Conservation (phyloP, 2,888 invertebrate species). For the Eudemis profundana region DNA sequence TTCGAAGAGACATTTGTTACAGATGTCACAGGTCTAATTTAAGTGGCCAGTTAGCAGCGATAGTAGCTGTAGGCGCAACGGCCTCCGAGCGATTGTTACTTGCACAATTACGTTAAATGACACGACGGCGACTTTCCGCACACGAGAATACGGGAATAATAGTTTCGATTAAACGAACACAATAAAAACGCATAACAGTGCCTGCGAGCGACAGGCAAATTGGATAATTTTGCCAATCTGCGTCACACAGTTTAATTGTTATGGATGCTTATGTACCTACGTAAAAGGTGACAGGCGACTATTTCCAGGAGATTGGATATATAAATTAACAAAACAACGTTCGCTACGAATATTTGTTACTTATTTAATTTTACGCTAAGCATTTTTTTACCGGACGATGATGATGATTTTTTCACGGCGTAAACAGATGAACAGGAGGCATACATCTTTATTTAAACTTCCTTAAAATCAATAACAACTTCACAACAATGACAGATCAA, state of each 20-base stretch:
- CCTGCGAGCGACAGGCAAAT: constrained; percentile 49
- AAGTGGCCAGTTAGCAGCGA: constrained; percentile 56
- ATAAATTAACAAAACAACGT: too few relatives aligned
- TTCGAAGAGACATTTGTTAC: constrained; percentile 51
- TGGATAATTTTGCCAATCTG: constrained; percentile 51
- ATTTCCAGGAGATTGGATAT: too few relatives aligned
- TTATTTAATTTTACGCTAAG: too few relatives aligned
- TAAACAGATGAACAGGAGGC: too few relatives aligned
- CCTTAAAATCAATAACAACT: too few relatives aligned
- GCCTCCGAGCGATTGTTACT: constrained; percentile 64
- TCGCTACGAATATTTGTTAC: too few relatives aligned
- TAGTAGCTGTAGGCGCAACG: constrained; percentile 56
- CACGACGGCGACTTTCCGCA: constrained; percentile 57
- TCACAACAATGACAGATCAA: too few relatives aligned
- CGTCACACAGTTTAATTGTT: constrained; percentile 54
- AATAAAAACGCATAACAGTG: constrained; percentile 25
- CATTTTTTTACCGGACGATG: too few relatives aligned
- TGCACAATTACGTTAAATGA: constrained; percentile 68
- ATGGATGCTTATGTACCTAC: constrained; percentile 40
- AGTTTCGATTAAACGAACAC: constrained; percentile 48
- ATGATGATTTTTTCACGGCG: too few relatives aligned
- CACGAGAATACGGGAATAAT: constrained; percentile 39
- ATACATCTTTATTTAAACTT: too few relatives aligned
- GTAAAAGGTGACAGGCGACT: not conserved
- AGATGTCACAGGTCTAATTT: constrained; percentile 54